Percentiles rank a stretch among this genome's conserved stretches.
Conservation (phyloP, 2,888 invertebrate species). For the Icerya purchasi region DNA sequence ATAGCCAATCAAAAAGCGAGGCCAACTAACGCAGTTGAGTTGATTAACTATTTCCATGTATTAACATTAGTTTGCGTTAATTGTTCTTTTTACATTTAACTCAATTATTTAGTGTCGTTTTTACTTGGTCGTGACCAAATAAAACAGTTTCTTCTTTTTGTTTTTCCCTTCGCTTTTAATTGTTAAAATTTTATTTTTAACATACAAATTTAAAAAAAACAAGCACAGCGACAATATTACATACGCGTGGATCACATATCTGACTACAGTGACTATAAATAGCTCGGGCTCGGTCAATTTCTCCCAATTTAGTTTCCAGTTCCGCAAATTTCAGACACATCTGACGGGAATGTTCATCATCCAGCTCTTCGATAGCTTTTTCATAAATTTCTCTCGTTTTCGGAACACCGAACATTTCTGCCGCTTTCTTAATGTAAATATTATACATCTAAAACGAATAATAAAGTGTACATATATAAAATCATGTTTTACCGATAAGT, state of each 20-base stretch:
- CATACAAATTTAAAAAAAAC: neutral
- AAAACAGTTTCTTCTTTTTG: no score
- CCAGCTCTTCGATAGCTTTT: conserved; percentile 82
- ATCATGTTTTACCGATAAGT: neutral
- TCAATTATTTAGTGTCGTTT: no score
- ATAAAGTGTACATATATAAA: neutral
- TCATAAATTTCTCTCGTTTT: conserved; percentile 94
- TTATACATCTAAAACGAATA: conserved; percentile 82
- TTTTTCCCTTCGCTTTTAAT: no score
- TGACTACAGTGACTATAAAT: conserved; percentile 97
- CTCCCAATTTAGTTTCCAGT: conserved; percentile 93
- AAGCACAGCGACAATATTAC: neutral
- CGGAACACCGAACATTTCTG: conserved; percentile 91
- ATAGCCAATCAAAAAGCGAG: no score
- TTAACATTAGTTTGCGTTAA: no score
- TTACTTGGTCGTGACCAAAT: no score
- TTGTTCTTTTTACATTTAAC: no score
- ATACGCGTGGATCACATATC: conserved; percentile 91
- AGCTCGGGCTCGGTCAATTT: conserved; percentile 90
- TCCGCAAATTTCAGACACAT: conserved; percentile 95
- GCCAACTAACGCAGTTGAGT: no score
- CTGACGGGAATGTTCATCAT: conserved; percentile 73
- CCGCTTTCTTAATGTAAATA: conserved; percentile 93
- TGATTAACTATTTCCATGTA: no score
- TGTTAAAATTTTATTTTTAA: no score